Percentiles rank a stretch among this genome's conserved stretches.
Conservation (phyloP, 2,113 vertebrate species). For the Phyllostomus hastatus region DNA sequence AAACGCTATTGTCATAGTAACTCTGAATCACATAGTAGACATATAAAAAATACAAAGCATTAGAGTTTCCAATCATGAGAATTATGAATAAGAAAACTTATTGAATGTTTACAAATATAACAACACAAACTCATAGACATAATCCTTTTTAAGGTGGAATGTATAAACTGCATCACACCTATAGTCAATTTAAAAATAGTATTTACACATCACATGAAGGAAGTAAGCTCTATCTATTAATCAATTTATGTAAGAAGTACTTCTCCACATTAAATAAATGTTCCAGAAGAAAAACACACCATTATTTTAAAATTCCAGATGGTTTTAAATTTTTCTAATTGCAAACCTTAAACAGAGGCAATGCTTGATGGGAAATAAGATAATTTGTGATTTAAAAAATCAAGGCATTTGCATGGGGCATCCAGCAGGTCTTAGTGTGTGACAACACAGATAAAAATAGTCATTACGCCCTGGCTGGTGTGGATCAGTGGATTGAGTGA, state of each 20-base stretch:
- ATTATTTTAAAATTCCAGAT: slow-evolving; percentile 28
- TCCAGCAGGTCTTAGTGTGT: neutral
- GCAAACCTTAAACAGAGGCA: neutral
- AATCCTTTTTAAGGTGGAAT: neutral
- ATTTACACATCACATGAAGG: neutral
- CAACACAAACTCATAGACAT: neutral
- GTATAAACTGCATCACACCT: neutral
- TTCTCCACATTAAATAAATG: neutral
- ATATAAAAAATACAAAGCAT: neutral
- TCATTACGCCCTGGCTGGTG: too few relatives aligned
- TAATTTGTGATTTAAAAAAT: neutral
- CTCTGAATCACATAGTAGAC: neutral
- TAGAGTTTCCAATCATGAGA: neutral
- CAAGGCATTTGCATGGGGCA: neutral
- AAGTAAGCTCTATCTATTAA: neutral
- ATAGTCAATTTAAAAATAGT: neutral
- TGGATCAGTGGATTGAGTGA: too few relatives aligned
- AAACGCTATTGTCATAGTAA: neutral
- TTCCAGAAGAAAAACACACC: neutral
- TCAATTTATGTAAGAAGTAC: neutral
- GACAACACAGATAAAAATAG: neutral
- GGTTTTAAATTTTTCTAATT: slow-evolving; percentile 3
- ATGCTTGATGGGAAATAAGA: neutral
- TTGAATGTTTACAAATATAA: neutral
- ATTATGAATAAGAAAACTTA: neutral